Conservation (phyloP, 2,113 vertebrate species). For the Daphoenositta chrysoptera region DNA sequence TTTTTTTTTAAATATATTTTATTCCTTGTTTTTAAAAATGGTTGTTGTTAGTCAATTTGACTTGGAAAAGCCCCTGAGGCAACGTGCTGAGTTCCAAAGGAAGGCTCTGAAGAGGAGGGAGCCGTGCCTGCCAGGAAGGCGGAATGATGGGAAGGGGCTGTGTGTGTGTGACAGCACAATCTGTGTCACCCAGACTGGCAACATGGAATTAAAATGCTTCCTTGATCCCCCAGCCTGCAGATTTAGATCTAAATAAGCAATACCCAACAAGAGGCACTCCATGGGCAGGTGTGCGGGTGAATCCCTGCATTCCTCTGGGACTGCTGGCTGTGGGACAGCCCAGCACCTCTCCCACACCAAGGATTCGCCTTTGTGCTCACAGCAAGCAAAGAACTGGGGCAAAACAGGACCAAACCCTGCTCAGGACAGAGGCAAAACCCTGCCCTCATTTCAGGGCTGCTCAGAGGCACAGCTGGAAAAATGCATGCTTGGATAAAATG, state of each 20-base stretch:
- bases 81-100: background rate
- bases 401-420: background rate
- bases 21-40: background rate
- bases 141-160: background rate
- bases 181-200: background rate
- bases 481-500: background rate
- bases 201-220: background rate
- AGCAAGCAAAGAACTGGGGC: background rate
- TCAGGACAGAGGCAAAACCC: background rate
- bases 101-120: background rate
- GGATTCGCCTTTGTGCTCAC: background rate
- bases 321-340: background rate
- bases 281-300: background rate
- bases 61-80: background rate
- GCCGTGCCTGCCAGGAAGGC: background rate
- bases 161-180: background rate
- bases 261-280: background rate
- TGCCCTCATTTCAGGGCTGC: background rate
- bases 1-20: background rate
- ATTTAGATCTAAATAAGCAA: background rate
- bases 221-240: background rate
- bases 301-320: background rate
- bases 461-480: background rate
- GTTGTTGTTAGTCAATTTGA: background rate
- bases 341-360: background rate